phyloP scores from a whole-genome alignment of 2,797 vertebrate genomes.

The Rhabdomys pumilio region DNA sequence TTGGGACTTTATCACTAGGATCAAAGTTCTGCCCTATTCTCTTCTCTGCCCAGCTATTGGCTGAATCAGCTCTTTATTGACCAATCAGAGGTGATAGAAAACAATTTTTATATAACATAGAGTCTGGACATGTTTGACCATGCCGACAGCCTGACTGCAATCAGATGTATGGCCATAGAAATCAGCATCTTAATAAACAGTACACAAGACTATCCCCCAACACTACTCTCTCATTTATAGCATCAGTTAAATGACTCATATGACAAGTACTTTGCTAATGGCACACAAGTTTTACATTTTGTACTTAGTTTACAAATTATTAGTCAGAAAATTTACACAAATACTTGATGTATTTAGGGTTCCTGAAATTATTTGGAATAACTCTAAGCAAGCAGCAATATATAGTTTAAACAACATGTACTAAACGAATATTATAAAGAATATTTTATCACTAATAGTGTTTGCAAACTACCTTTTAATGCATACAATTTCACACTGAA shows the following conservation, averaged over 20 bases:
- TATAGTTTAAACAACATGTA: background rate
- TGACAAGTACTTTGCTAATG: background rate
- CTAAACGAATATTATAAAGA: conserved; percentile 14
- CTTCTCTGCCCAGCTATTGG: background rate
- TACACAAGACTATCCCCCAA: background rate
- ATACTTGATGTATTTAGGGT: background rate
- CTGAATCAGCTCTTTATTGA: background rate
- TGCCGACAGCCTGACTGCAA: background rate
- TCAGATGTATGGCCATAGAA: background rate
- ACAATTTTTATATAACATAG: background rate
- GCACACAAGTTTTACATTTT: background rate
- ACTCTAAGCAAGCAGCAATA: background rate
- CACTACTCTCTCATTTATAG: background rate
- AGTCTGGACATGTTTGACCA: background rate
- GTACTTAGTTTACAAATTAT: conserved; percentile 36
- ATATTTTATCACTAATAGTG: background rate
- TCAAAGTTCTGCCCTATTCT: background rate
- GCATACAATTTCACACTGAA: background rate
- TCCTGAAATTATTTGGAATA: background rate
- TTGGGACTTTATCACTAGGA: background rate
- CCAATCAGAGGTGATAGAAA: background rate
- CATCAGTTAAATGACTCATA: background rate
- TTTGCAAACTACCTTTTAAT: conserved; percentile 19
- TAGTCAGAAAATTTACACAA: conserved; percentile 15
- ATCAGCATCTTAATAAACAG: background rate